Evolutionary conservation across 1,140 invertebrate genomes (phyloP), one percentile per base, ranked within the genome.

Genomic region (Bilobella aurantiaca): DNA sequence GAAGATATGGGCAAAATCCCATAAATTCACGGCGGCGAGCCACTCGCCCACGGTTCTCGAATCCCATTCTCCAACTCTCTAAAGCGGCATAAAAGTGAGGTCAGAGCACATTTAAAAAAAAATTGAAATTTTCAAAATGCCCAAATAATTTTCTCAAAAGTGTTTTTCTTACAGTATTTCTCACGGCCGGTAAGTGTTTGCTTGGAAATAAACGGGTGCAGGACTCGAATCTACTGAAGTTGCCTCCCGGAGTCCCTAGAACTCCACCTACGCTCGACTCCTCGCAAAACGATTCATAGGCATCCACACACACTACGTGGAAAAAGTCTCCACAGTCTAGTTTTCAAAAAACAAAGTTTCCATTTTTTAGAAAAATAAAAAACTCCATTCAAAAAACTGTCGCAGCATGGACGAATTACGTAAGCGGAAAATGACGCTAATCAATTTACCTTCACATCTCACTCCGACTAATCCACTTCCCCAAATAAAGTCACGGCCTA

Each of bases 301-400:
- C 58, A 27, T 34, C 30, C 16, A 70, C 29, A 42, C 69, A 70
- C 21, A 64, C 65, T 18, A 23, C 37, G 56, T 70, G 69, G 46
- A 70, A 70, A 67, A 62, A 66, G 47, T 67, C 62, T 58, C 67
- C 60, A 58, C 69, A 70, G 60, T 67, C n/a, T n/a, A n/a, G n/a
- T n/a, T n/a, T n/a, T n/a, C n/a, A n/a, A n/a, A n/a, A n/a, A n/a
- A n/a, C n/a, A n/a, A n/a, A n/a, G n/a, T n/a, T n/a, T n/a, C n/a
- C n/a, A n/a, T n/a, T n/a, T n/a, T n/a, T n/a, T n/a, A n/a, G n/a
- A n/a, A n/a, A n/a, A n/a, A 32, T 14, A 66, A 32, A 57, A 30
- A 2, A 57, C 23, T 57, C 18, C 12, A 27, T 12, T n/a, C 23
- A 27, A 21, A 21, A 57, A n/a, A 14, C 18, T 57, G 5, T 21